Evolutionary conservation across 2,113 vertebrate genomes (phyloP), one percentile per base, ranked within the genome.

Genomic region (Tupaia tana): DNA sequence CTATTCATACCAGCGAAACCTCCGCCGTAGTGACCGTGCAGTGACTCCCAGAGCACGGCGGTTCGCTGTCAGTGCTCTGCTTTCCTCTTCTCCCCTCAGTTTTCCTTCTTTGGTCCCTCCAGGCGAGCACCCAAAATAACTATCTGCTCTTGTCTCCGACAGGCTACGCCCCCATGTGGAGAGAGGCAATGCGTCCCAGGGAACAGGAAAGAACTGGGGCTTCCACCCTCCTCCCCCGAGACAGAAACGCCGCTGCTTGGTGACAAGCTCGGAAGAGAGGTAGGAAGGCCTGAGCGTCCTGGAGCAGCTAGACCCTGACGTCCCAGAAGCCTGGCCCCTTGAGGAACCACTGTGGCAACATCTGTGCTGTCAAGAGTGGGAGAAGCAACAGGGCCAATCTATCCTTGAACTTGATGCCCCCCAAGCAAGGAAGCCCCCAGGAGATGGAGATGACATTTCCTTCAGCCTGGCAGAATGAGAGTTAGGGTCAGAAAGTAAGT

Each of bases 31-130:
- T 1, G 2, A 43, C 29, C 34, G 9, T 22, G 14, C 0, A 34
- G 61, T 1, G 10, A 66, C 9, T 9, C 59, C 74, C 9, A 2
- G 16, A 6, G 15, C 6, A 2, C 9, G 29, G 15, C 10, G 6
- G 66, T 5, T 84, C 63, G 15, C 25, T 19, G 13, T 4, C 4
- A 63, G 2, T 6, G 10, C 77, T 3, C 3, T 56, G 34, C 13
- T 15, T 82, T 74, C 10, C 52, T 81, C 52, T 14, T 27, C 16
- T 78, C 54, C 34, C 52, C 59, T 6, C 7, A 18, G 13, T 78
- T 67, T 43, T 27, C 43, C 25, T 63, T 64, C 56, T 66, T 52
- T 4, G 7, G 71, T 61, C 31, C 69, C 70, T 92, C 82, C 24
- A 7, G 34, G 24, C 27, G n/a, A 78, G 59, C 1, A 71, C n/a